These are phyloP conservation scores for Ursus arctos DNA, from an alignment of 2,113 vertebrate genomes.

Conservation along the genomic window DNA sequence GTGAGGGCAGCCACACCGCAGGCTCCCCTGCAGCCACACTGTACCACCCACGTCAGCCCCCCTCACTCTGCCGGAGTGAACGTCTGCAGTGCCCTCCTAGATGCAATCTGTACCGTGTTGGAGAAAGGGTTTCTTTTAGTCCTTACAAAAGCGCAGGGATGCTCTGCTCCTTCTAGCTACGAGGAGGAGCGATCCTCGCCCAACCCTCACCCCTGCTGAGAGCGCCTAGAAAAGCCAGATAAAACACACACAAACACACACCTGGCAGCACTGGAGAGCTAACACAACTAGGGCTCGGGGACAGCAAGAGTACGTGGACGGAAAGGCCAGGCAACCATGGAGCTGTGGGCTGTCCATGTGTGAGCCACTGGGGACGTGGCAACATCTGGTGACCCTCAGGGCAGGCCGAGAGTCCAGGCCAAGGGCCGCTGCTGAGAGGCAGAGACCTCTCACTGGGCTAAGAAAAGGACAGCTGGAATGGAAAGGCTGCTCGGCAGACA, in stretches of 20 bases:
- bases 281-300: no score
- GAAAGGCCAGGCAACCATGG: neutral
- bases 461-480: neutral
- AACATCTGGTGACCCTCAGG: no score
- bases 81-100: neutral
- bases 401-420: neutral
- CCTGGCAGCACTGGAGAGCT: fast-evolving
- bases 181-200: fast-evolving
- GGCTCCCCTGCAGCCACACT: neutral
- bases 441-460: neutral
- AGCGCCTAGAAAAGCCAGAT: neutral
- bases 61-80: fast-evolving
- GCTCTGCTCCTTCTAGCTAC: neutral
- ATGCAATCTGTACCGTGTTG: fast-evolving
- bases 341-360: neutral
- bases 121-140: neutral
- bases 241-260: neutral
- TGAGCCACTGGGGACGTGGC: neutral
- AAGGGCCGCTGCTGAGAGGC: neutral
- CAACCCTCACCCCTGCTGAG: no score
- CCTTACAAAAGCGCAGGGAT: fast-evolving
- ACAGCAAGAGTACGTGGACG: fast-evolving
- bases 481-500: neutral
- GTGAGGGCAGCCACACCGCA: neutral
- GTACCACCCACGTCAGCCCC: neutral